Evolutionary conservation across 2,888 invertebrate genomes (phyloP).

Genomic region (Noctua janthina): DNA sequence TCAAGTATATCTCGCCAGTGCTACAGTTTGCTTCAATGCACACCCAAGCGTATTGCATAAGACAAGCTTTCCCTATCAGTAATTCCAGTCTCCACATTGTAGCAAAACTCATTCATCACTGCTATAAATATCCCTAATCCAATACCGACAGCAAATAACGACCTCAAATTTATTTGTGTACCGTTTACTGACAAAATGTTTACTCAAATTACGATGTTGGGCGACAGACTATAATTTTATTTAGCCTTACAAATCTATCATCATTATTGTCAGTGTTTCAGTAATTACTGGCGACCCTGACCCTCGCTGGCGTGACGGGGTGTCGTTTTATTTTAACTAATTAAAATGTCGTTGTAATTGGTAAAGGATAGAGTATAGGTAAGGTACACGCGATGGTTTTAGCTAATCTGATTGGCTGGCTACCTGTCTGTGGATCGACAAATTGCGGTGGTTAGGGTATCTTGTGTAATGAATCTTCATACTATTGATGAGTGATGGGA

Average conservation of each 20-base stretch:
- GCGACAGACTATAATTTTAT: conserved; percentile 48
- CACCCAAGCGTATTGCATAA: background rate
- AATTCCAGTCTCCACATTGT: background rate
- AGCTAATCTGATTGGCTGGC: background rate
- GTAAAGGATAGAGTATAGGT: conserved; percentile 28
- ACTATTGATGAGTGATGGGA: background rate
- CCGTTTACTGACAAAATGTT: conserved; percentile 53
- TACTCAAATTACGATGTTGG: conserved; percentile 50
- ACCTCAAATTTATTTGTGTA: conserved; percentile 47
- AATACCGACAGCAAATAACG: conserved; percentile 23
- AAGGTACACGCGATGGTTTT: conserved; percentile 50
- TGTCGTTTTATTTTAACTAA: conserved; percentile 59
- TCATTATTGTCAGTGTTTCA: conserved; percentile 38
- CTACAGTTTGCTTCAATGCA: background rate
- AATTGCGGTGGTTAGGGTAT: background rate
- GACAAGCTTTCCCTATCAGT: too few species aligned
- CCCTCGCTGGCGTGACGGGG: conserved; percentile 45
- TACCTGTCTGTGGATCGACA: conserved; percentile 1
- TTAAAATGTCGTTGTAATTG: conserved; percentile 59
- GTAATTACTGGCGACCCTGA: conserved; percentile 54
- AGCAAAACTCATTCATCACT: conserved; percentile 22
- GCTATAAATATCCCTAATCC: conserved; percentile 37
- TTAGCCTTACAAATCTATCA: conserved; percentile 49
- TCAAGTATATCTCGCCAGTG: too few species aligned
- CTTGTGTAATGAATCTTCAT: background rate